phyloP scores from a whole-genome alignment of 2,797 vertebrate genomes.

The Acridotheres tristis region DNA sequence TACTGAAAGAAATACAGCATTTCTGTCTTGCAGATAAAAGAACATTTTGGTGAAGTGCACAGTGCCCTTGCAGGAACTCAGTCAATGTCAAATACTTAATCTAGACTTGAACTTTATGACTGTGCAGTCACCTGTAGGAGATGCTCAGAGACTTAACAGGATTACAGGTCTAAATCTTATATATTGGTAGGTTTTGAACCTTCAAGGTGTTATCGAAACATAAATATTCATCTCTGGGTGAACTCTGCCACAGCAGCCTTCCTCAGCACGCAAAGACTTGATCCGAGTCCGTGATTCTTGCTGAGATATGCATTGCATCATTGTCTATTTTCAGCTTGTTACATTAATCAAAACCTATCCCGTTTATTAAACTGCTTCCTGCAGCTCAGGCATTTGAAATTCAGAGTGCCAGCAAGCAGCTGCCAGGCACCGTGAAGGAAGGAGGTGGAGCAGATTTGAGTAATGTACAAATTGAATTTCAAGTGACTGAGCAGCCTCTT shows the following conservation, averaged over 20 bases:
- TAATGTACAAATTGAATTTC: slow-evolving; percentile 79
- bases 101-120: slow-evolving; percentile 34
- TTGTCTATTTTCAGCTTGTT: slow-evolving; percentile 76
- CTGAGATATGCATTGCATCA: slow-evolving; percentile 75
- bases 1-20: background rate
- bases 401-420: slow-evolving; percentile 71
- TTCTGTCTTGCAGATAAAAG: background rate
- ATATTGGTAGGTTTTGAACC: slow-evolving; percentile 32
- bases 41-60: background rate
- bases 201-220: slow-evolving; percentile 50
- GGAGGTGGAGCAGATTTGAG: slow-evolving; percentile 67
- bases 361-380: slow-evolving; percentile 78
- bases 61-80: background rate
- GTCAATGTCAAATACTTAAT: slow-evolving; percentile 41
- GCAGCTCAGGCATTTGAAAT: slow-evolving; percentile 75
- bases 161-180: slow-evolving; percentile 50
- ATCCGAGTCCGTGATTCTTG: slow-evolving; percentile 46
- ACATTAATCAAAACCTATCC: slow-evolving; percentile 79
- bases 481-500: slow-evolving; percentile 79
- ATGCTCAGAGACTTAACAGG: background rate
- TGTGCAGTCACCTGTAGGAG: slow-evolving; percentile 51
- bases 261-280: slow-evolving; percentile 40
- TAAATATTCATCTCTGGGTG: slow-evolving; percentile 43
- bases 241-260: background rate
- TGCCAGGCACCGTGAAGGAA: slow-evolving; percentile 69